Conservation (phyloP, 1,140 invertebrate species). For the Drosophila pruinosa region DNA sequence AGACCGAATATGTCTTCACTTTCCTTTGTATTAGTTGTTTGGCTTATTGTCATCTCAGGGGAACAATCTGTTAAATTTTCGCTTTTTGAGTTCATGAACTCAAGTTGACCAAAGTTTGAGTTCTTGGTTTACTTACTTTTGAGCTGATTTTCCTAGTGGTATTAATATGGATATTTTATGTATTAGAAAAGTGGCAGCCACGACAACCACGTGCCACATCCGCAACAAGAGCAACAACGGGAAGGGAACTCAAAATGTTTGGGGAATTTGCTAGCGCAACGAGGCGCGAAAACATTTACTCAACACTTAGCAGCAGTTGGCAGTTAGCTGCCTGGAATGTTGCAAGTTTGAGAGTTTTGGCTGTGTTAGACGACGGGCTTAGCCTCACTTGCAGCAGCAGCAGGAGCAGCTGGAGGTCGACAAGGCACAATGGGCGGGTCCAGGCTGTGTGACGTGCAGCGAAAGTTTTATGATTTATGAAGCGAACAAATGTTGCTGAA, state of each 20-base stretch:
- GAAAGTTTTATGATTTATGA: slow-evolving; percentile 79
- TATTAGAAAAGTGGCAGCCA: slow-evolving; percentile 27
- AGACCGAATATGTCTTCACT: neutral
- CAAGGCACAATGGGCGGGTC: neutral
- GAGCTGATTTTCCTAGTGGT: slow-evolving; percentile 7
- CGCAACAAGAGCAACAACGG: slow-evolving; percentile 22
- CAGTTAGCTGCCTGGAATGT: slow-evolving; percentile 33
- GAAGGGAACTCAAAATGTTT: slow-evolving; percentile 48
- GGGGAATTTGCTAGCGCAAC: slow-evolving; percentile 64
- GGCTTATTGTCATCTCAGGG: neutral
- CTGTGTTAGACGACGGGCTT: neutral
- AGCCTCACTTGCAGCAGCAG: neutral
- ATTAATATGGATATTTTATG: slow-evolving; percentile 29
- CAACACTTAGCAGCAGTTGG: slow-evolving; percentile 74
- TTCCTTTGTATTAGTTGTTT: slow-evolving; percentile 1
- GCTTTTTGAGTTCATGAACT: neutral
- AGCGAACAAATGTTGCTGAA: slow-evolving; percentile 51
- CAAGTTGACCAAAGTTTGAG: neutral
- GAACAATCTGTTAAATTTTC: neutral
- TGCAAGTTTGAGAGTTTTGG: slow-evolving; percentile 37
- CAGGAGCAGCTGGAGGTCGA: neutral
- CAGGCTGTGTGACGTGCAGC: slow-evolving; percentile 59
- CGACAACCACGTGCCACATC: slow-evolving; percentile 64
- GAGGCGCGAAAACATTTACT: slow-evolving; percentile 80
- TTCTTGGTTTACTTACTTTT: neutral